A percentile compares a stretch with the other conserved stretches of the same genome.
phyloP scores from a whole-genome alignment of 2,113 vertebrate species.

The Rhinolophus ferrumequinum region DNA sequence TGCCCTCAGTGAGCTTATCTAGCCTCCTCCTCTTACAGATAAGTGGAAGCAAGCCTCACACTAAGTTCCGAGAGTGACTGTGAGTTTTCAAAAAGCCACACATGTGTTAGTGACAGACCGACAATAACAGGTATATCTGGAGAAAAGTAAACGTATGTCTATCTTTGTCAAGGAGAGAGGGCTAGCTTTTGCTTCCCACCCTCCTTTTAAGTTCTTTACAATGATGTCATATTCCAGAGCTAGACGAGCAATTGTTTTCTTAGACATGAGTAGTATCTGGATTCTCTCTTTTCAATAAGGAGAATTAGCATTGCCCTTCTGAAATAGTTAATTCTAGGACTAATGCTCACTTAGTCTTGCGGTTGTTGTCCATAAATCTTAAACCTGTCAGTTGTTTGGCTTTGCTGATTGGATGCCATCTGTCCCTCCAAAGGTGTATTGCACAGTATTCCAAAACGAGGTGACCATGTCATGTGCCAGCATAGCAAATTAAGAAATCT shows the following conservation, averaged over 20 bases:
- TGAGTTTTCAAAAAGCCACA: neutral
- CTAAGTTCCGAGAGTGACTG: neutral
- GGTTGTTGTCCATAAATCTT: conserved; percentile 11
- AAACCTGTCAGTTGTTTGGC: neutral
- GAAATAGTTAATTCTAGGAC: conserved; percentile 1
- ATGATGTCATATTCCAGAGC: neutral
- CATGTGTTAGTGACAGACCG: neutral
- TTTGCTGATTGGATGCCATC: conserved; percentile 43
- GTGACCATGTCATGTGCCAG: neutral
- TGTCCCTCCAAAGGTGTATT: neutral
- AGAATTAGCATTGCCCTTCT: neutral
- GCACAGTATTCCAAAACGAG: neutral
- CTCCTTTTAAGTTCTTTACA: neutral
- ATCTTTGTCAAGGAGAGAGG: neutral
- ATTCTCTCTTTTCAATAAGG: neutral
- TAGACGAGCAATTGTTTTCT: neutral
- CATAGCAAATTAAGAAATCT: neutral
- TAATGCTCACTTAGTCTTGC: neutral
- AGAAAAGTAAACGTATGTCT: neutral
- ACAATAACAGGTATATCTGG: neutral
- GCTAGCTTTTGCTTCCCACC: neutral
- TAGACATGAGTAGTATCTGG: neutral
- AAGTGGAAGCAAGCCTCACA: neutral
- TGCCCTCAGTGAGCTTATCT: neutral
- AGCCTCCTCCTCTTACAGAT: neutral